Percentiles rank a stretch among this genome's conserved stretches.
Conservation (phyloP, 1,140 invertebrate genomes). For the Delia radicum region DNA sequence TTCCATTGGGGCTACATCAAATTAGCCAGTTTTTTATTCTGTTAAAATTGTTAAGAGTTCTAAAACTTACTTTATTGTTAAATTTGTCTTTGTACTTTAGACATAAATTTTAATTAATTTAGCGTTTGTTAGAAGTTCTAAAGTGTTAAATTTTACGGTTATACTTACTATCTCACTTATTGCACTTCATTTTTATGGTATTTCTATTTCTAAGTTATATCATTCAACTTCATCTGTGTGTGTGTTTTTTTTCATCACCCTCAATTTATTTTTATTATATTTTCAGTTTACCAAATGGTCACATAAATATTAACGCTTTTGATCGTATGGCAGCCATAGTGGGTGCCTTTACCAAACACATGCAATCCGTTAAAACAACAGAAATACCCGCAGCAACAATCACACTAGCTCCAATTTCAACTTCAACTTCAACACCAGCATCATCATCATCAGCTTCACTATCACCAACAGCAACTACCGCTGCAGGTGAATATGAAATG, state of each 20-base stretch:
- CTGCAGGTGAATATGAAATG: slow-evolving; percentile 46
- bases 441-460: neutral
- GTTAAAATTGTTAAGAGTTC: no score
- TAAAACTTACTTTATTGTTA: no score
- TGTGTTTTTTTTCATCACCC: neutral
- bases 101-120: no score
- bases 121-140: no score
- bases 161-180: no score
- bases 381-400: neutral
- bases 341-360: slow-evolving; percentile 51
- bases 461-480: slow-evolving; percentile 25
- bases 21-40: no score
- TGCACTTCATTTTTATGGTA: no score
- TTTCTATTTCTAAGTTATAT: no score
- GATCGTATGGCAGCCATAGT: slow-evolving; percentile 54
- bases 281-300: slow-evolving; percentile 51
- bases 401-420: neutral
- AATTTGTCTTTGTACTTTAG: no score
- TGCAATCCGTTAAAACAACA: slow-evolving; percentile 42
- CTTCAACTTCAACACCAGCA: neutral
- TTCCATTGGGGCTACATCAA: no score
- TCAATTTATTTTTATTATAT: slow-evolving; percentile 19
- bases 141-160: no score
- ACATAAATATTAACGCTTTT: slow-evolving; percentile 55
- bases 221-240: no score